Conservation (phyloP, 92 coral and sea anemone species). For the Scolanthus callimorphus region DNA sequence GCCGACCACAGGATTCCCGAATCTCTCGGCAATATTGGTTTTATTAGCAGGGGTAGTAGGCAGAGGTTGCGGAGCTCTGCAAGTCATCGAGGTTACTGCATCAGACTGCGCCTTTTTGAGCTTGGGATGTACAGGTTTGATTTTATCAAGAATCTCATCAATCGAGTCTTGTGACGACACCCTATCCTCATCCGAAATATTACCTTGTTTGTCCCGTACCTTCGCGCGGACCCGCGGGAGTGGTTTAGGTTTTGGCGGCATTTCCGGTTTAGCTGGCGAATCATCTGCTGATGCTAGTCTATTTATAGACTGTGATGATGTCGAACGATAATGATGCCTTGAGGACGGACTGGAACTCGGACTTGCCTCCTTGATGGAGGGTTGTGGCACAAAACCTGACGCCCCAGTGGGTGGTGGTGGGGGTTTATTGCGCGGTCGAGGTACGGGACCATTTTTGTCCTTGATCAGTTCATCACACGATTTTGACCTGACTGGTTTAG, state of each 20-base stretch:
- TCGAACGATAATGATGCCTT: slow-evolving; percentile 21
- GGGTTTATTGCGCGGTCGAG: slow-evolving; percentile 83
- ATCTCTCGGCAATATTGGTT: background rate
- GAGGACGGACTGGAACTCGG: slow-evolving; percentile 23
- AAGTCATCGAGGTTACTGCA: background rate
- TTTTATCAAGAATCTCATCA: slow-evolving; percentile 24
- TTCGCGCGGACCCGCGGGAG: slow-evolving; percentile 49
- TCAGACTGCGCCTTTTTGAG: background rate
- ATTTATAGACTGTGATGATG: slow-evolving; percentile 5
- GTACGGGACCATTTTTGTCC: slow-evolving; percentile 54
- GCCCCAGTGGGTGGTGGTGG: slow-evolving; percentile 75
- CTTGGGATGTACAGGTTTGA: slow-evolving; percentile 10
- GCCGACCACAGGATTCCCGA: background rate
- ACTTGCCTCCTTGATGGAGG: slow-evolving; percentile 26
- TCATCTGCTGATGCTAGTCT: background rate
- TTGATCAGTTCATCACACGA: slow-evolving; percentile 32
- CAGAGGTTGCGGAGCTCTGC: slow-evolving; percentile 2
- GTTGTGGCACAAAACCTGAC: slow-evolving; percentile 1
- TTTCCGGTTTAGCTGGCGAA: slow-evolving; percentile 19
- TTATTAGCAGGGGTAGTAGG: slow-evolving; percentile 22
- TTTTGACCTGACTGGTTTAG: slow-evolving; percentile 36
- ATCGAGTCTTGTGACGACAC: slow-evolving; percentile 31
- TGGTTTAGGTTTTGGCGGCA: slow-evolving; percentile 60
- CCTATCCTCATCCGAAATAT: slow-evolving; percentile 23
- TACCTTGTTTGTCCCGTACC: slow-evolving; percentile 15